phyloP scores from a whole-genome alignment of 2,113 vertebrate species.

The Pogona vitticeps region DNA sequence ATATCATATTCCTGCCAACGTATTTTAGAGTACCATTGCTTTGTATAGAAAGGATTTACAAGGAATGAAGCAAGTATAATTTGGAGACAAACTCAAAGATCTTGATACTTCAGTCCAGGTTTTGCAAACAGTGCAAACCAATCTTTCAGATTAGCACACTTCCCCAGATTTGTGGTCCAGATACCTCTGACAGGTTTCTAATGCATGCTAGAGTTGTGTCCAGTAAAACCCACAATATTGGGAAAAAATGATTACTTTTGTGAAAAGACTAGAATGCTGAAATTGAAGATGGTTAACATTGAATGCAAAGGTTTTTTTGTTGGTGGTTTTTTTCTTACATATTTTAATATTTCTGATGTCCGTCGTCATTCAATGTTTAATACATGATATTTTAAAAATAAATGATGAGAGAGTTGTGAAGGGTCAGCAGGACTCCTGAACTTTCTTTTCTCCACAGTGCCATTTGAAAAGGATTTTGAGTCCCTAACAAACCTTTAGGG shows the following conservation, averaged over 20 bases:
- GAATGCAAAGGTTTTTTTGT: background rate
- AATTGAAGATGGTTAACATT: background rate
- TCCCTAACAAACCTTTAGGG: constrained; percentile 44
- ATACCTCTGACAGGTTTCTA: background rate
- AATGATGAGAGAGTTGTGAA: constrained; percentile 32
- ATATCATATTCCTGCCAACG: background rate
- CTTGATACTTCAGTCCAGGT: background rate
- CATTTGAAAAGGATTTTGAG: constrained; percentile 32
- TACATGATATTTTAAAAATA: constrained; percentile 51
- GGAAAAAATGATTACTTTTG: background rate
- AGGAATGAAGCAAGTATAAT: background rate
- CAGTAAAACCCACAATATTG: background rate
- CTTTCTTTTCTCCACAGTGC: constrained; percentile 27
- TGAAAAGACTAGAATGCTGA: background rate
- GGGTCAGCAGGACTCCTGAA: constrained; percentile 48
- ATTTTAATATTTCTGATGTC: background rate
- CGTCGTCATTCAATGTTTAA: background rate
- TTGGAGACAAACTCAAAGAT: background rate
- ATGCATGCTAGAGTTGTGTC: background rate
- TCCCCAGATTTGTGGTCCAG: background rate
- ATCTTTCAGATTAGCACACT: background rate
- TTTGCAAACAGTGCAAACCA: background rate
- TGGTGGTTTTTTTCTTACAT: rapidly evolving
- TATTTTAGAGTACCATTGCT: background rate
- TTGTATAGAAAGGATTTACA: background rate